Percentiles rank a stretch among this genome's conserved stretches.
Conservation (phyloP, 1,140 invertebrate genomes). For the Euwallacea similis region DNA sequence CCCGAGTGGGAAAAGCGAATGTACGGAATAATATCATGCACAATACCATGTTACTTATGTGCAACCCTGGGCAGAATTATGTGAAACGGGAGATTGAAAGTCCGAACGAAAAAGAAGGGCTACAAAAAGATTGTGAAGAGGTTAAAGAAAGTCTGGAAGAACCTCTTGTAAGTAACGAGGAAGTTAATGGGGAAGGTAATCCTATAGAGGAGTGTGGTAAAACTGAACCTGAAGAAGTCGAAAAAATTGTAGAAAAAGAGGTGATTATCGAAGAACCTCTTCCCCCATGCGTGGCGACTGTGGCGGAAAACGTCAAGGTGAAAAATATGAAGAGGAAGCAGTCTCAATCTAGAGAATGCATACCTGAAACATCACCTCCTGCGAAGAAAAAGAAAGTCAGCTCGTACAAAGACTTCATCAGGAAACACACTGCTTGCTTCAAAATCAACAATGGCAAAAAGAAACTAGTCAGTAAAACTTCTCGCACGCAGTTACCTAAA, state of each 20-base stretch:
- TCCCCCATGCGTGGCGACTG: slow-evolving; percentile 48
- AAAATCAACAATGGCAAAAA: slow-evolving; percentile 54
- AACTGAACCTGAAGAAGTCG: not conserved
- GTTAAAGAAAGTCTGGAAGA: slow-evolving; percentile 28
- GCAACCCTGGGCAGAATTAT: slow-evolving; percentile 44
- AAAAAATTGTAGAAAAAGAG: slow-evolving; percentile 4
- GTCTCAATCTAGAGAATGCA: slow-evolving; percentile 43
- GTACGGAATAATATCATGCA: slow-evolving; percentile 60
- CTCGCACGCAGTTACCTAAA: slow-evolving; percentile 30
- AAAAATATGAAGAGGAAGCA: slow-evolving; percentile 53
- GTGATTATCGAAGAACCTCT: slow-evolving; percentile 34
- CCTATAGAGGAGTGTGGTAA: not conserved
- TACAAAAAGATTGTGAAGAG: slow-evolving; percentile 13
- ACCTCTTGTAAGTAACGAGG: slow-evolving; percentile 11
- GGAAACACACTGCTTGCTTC: slow-evolving; percentile 51
- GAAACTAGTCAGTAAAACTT: slow-evolving; percentile 50
- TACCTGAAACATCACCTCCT: slow-evolving; percentile 28
- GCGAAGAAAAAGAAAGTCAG: slow-evolving; percentile 47
- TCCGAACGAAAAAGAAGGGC: slow-evolving; percentile 45
- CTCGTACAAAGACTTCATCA: slow-evolving; percentile 55
- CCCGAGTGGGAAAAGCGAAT: slow-evolving; percentile 70
- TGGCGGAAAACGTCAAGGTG: slow-evolving; percentile 53
- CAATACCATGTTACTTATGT: slow-evolving; percentile 54
- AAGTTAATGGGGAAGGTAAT: not conserved
- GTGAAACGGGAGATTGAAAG: slow-evolving; percentile 53